These are phyloP conservation scores for Eciton burchellii DNA, from an alignment of 1,140 invertebrate genomes.

Conservation along the genomic window DNA sequence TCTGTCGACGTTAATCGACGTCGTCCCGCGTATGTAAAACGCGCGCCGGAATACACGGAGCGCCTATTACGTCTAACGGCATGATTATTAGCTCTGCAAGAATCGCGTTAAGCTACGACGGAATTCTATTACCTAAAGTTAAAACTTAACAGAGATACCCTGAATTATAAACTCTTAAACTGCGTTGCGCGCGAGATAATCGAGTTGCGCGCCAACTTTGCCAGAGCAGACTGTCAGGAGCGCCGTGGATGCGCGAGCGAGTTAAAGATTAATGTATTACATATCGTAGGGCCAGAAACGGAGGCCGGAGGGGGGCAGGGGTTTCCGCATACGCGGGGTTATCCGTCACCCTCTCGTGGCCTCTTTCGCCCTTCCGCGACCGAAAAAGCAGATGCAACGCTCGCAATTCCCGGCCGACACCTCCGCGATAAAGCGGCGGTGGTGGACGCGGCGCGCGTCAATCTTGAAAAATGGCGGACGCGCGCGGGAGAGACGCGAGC, in stretches of 20 bases:
- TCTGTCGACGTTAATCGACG: too few relatives aligned
- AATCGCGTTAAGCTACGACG: too few relatives aligned
- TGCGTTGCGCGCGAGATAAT: background rate
- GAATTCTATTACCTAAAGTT: background rate
- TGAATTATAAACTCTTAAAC: background rate
- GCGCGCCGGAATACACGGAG: background rate
- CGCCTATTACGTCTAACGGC: too few relatives aligned
- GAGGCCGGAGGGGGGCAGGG: background rate
- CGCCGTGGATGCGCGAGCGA: background rate
- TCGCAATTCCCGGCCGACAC: conserved; percentile 36
- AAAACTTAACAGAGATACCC: background rate
- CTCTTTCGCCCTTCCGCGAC: background rate
- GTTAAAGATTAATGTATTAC: conserved; percentile 26
- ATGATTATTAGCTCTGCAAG: too few relatives aligned
- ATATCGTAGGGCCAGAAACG: background rate
- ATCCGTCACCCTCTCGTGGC: conserved; percentile 14
- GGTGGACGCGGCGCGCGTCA: conserved; percentile 10
- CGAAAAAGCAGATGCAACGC: conserved; percentile 37
- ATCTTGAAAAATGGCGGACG: conserved; percentile 49
- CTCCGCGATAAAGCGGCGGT: conserved; percentile 32
- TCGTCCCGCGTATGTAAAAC: too few relatives aligned
- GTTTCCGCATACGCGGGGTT: too few relatives aligned
- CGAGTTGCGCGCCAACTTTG: background rate
- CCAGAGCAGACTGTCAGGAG: background rate
- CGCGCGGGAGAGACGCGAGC: conserved; percentile 16